Evolutionary conservation across 1,140 invertebrate species (phyloP), one percentile per base, ranked within the genome.

Genomic region (Trichogramma pretiosum): DNA sequence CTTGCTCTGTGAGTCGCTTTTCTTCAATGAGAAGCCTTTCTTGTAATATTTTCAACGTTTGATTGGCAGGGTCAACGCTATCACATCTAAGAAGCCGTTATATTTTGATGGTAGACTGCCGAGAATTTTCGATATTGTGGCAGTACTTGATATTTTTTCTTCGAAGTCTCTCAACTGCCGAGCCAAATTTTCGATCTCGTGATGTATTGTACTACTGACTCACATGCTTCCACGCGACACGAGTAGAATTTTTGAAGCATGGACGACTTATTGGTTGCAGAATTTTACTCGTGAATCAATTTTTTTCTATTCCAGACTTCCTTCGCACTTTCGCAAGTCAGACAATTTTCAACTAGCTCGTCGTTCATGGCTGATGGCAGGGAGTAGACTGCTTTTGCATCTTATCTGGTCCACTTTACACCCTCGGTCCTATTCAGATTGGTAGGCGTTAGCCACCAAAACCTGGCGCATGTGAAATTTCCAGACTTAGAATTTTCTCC

Each of bases 11-110:
- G 2, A 55, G 14, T 16, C 53, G 24, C 14, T 13, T 32, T 43
- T 55, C 53, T 35, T 52, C 49, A 3, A 35, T 40, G 9, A 48
- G 45, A 9, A 55, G 42, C 16, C 53, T 41, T 18, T 55, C 53
- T 17, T 42, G 22, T 4, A 55, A 17, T 11, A 9, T 42, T 1
- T 33, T 22, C 11, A 55, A n/a, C 10, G 46, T 52, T 36, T 55
- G 53, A 3, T 41, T 40, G 1, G 16, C 36, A 11, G 30, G 3
- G 3, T 48, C 13, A 8, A 52, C 50, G 21, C 46, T 56, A 33
- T 56, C 50, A 46, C 50, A 55, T 8, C 50, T 7, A 40, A 39
- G 3, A 56, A 38, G 0, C 37, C 32, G 17, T 48, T 45, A 24
- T 42, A 56, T 18, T 56, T 53, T 0, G 23, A 21, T 7, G 54